Conservation (phyloP, 1,140 invertebrate genomes). For the Bombus pascuorum region DNA sequence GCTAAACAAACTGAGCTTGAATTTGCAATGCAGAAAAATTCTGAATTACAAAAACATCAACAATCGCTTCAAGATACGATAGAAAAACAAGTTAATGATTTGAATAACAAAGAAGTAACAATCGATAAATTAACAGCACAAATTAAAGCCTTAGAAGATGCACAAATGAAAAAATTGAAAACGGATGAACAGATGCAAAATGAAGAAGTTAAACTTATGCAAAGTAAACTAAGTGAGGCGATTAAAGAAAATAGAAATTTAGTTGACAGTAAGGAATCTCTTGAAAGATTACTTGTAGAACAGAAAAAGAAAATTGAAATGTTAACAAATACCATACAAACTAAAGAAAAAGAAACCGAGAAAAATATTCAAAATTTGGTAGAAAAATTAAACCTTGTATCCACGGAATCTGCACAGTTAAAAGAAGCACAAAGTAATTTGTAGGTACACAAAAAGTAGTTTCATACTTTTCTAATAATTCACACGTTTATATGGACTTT, state of each 20-base stretch:
- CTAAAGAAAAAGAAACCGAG: slow-evolving; percentile 70
- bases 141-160: slow-evolving; percentile 57
- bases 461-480: background rate
- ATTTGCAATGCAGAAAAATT: slow-evolving; percentile 48
- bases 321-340: slow-evolving; percentile 62
- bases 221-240: slow-evolving; percentile 59
- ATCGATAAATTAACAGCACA: slow-evolving; percentile 63
- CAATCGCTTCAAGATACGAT: slow-evolving; percentile 29
- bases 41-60: slow-evolving; percentile 62
- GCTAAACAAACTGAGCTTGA: slow-evolving; percentile 55
- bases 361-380: slow-evolving; percentile 68
- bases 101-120: slow-evolving; percentile 46
- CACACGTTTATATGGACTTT: slow-evolving; percentile 43
- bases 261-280: slow-evolving; percentile 51
- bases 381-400: slow-evolving; percentile 73
- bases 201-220: slow-evolving; percentile 57
- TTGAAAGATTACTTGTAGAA: slow-evolving; percentile 68
- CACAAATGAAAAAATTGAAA: slow-evolving; percentile 55
- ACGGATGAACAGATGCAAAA: slow-evolving; percentile 55
- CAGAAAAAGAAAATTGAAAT: slow-evolving; percentile 66
- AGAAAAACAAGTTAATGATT: slow-evolving; percentile 56
- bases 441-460: slow-evolving; percentile 61
- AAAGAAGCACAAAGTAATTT: slow-evolving; percentile 70
- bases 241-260: slow-evolving; percentile 64
- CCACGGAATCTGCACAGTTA: slow-evolving; percentile 66